Evolutionary conservation across 2,888 invertebrate genomes (phyloP).

Genomic region (Dolomedes plantarius): DNA sequence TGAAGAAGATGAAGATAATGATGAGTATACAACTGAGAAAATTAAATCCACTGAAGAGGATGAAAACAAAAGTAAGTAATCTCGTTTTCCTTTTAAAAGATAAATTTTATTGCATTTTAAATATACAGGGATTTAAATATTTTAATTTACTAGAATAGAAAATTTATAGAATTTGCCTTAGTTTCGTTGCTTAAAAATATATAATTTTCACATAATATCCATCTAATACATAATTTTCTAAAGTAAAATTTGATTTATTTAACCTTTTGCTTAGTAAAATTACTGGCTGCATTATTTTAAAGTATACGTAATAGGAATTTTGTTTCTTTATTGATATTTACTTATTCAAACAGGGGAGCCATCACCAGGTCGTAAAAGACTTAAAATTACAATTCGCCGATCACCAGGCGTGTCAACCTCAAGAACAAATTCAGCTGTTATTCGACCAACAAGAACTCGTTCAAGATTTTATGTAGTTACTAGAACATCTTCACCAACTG

Average conservation of each 20-base stretch:
- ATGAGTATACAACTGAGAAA: slow-evolving; percentile 13
- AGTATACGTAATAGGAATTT: too few relatives aligned
- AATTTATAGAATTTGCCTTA: background rate
- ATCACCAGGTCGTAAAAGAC: slow-evolving; percentile 45
- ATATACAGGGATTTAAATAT: too few relatives aligned
- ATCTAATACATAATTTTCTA: too few relatives aligned
- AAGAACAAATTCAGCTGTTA: slow-evolving; percentile 34
- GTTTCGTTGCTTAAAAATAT: background rate
- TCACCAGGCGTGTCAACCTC: slow-evolving; percentile 46
- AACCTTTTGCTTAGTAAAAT: too few relatives aligned
- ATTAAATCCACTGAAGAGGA: slow-evolving; percentile 6
- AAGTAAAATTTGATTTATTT: too few relatives aligned
- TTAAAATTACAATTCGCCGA: slow-evolving; percentile 66
- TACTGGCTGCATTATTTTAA: too few relatives aligned
- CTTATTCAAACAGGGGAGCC: background rate
- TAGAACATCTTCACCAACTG: slow-evolving; percentile 58
- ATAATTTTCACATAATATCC: too few relatives aligned
- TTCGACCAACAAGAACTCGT: slow-evolving; percentile 49
- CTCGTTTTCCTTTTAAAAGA: too few relatives aligned
- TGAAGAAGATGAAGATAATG: slow-evolving; percentile 19
- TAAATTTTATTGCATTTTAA: too few relatives aligned
- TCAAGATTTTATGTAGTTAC: slow-evolving; percentile 72
- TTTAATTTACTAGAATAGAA: too few relatives aligned
- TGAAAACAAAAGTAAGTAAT: slow-evolving; percentile 41
- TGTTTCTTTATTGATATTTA: too few relatives aligned